Percentiles rank a stretch among this genome's conserved stretches.
These are phyloP conservation scores for Vidua chalybeata DNA, from an alignment of 2,113 vertebrate species.

Conservation along the genomic window DNA sequence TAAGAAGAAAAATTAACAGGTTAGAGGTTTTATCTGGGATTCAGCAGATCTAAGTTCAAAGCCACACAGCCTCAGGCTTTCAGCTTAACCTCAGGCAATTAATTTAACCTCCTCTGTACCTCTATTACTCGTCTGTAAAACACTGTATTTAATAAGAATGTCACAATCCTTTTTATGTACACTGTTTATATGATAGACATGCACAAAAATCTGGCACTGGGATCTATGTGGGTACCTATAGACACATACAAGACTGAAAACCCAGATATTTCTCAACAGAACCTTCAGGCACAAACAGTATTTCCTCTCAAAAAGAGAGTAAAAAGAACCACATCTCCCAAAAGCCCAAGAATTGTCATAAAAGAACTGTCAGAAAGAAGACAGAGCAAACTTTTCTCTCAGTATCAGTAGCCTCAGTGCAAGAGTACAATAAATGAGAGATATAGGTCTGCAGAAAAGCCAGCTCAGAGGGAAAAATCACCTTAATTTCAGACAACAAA, in stretches of 20 bases:
- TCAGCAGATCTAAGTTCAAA: constrained; percentile 41
- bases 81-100: constrained; percentile 10
- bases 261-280: background rate
- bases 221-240: background rate
- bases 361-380: background rate
- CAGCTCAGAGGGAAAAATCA: background rate
- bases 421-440: background rate
- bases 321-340: background rate
- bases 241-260: background rate
- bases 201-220: background rate
- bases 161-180: background rate
- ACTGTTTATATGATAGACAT: background rate
- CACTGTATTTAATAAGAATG: background rate
- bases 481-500: constrained; percentile 9
- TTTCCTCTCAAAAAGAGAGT: background rate
- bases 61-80: background rate
- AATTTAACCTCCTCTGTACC: constrained; percentile 8
- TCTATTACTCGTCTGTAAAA: background rate
- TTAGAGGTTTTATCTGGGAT: background rate
- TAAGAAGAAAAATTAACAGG: constrained; percentile 21
- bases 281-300: background rate
- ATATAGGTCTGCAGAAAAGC: background rate
- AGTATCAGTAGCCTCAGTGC: background rate
- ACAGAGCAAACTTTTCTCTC: background rate
- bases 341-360: background rate